These are phyloP conservation scores for Pyrocephalus nanus DNA, from an alignment of 2,797 vertebrate species.

Conservation along the genomic window DNA sequence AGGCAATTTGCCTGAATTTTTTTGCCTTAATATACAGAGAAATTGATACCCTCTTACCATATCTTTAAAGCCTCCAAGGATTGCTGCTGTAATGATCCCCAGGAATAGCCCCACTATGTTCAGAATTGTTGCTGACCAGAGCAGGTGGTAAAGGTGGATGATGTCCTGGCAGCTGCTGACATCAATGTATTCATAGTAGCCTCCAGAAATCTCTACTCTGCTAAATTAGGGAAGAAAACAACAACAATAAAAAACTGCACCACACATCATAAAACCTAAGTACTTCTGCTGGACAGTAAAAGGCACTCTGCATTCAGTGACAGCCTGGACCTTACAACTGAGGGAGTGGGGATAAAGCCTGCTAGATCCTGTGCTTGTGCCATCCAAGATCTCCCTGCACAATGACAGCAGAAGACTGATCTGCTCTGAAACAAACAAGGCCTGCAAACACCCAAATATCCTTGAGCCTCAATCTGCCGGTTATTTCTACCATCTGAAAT, in stretches of 20 bases:
- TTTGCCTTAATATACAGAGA: neutral
- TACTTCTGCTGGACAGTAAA: neutral
- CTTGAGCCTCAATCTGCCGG: neutral
- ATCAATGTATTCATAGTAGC: conserved; percentile 96
- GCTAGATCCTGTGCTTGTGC: neutral
- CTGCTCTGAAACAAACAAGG: neutral
- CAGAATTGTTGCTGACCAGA: conserved; percentile 96
- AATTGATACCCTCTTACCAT: conserved; percentile 81
- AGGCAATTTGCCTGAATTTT: neutral
- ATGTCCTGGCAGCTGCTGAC: conserved; percentile 97
- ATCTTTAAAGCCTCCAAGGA: conserved; percentile 97
- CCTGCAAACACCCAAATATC: neutral
- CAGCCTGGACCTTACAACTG: neutral
- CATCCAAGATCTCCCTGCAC: neutral
- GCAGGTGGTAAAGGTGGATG: conserved; percentile 93
- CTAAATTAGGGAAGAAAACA: conserved; percentile 70
- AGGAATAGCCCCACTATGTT: conserved; percentile 95
- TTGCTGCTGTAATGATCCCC: conserved; percentile 95
- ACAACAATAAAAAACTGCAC: neutral
- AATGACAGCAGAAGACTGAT: neutral
- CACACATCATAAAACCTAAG: neutral
- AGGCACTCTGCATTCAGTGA: neutral
- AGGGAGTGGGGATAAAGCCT: neutral
- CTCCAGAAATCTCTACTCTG: conserved; percentile 83
- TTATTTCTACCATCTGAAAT: neutral